Evolutionary conservation across 2,888 invertebrate species (phyloP).

Genomic region (Sinohyriopsis cumingii): DNA sequence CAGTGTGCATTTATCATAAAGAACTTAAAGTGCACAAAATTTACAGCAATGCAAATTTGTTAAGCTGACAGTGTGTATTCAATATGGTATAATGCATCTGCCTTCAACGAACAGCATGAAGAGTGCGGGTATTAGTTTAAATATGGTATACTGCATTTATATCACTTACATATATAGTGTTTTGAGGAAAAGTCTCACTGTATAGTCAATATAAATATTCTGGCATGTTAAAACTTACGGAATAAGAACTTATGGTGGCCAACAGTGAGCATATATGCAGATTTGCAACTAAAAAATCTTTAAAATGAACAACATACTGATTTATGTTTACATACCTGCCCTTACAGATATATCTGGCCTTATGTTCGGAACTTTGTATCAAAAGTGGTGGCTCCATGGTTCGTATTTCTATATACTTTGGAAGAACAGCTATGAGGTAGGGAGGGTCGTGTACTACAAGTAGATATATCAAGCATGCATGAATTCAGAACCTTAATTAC

Average conservation of each 20-base stretch:
- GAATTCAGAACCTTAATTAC: background rate
- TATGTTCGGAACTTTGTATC: slow-evolving; percentile 83
- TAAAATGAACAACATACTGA: background rate
- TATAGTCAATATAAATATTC: background rate
- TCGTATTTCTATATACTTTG: slow-evolving; percentile 88
- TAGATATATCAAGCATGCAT: slow-evolving; percentile 7
- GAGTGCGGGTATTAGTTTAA: too few relatives aligned
- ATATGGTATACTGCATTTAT: too few relatives aligned
- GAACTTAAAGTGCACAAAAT: too few relatives aligned
- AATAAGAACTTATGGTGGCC: background rate
- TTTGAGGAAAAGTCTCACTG: too few relatives aligned
- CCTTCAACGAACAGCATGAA: too few relatives aligned
- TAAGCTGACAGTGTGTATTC: too few relatives aligned
- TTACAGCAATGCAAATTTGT: too few relatives aligned
- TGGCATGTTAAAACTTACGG: background rate
- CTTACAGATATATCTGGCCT: slow-evolving; percentile 64
- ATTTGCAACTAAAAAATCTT: background rate
- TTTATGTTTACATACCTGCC: slow-evolving; percentile 50
- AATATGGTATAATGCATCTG: too few relatives aligned
- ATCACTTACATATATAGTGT: too few relatives aligned
- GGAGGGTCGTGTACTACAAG: slow-evolving; percentile 91
- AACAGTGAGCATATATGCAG: background rate
- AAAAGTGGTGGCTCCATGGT: slow-evolving; percentile 86
- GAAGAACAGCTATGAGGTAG: slow-evolving; percentile 88
- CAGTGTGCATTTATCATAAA: too few relatives aligned